phyloP scores from a whole-genome alignment of 2,113 vertebrate species.

The Camelus dromedarius region DNA sequence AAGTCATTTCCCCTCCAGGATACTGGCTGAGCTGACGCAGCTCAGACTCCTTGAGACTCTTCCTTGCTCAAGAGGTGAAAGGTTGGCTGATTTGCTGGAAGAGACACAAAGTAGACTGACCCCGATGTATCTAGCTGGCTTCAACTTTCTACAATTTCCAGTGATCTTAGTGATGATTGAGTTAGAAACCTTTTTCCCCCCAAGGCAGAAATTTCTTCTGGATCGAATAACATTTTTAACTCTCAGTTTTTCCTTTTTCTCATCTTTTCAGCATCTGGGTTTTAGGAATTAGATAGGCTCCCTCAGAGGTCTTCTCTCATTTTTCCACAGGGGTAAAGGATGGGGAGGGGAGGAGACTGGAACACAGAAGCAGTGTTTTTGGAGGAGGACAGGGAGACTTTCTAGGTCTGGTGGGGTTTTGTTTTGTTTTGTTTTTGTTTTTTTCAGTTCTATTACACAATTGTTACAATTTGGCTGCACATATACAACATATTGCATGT shows the following conservation, averaged over 20 bases:
- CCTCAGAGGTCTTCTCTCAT: background rate
- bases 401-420: background rate
- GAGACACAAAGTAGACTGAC: background rate
- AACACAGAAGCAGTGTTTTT: background rate
- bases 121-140: background rate
- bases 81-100: background rate
- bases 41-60: background rate
- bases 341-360: background rate
- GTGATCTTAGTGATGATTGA: background rate
- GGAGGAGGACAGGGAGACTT: background rate
- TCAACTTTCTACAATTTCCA: background rate
- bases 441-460: no score
- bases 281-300: background rate
- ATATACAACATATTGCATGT: no score
- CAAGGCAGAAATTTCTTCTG: conserved; percentile 39
- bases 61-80: background rate
- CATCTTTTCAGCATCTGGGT: background rate
- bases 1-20: background rate
- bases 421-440: background rate
- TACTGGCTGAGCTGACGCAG: background rate
- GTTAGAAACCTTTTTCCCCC: background rate
- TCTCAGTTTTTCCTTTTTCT: background rate
- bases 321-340: background rate
- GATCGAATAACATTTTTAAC: background rate
- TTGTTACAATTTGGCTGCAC: no score